Evolutionary conservation across 2,888 invertebrate species (phyloP).

Genomic region (Dynastes hyllus): DNA sequence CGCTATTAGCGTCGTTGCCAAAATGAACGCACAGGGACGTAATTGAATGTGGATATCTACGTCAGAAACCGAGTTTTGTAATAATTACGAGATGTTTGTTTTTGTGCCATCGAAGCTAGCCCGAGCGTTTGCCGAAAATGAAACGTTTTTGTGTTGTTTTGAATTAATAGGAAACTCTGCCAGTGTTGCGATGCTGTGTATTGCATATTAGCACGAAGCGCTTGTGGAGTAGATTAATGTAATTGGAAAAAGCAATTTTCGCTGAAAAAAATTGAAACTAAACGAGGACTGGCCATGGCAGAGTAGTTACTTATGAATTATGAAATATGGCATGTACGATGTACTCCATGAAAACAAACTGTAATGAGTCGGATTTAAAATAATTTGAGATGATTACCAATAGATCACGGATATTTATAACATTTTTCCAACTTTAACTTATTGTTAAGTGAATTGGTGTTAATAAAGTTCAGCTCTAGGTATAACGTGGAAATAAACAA

Average conservation of each 20-base stretch:
- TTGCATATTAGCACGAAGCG: no score
- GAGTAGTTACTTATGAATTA: background rate
- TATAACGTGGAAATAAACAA: no score
- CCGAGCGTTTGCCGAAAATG: conserved; percentile 1
- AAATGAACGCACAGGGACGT: background rate
- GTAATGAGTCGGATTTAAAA: no score
- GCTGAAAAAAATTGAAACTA: background rate
- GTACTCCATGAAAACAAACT: no score
- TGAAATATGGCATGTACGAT: background rate
- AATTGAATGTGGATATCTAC: background rate
- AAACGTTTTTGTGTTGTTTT: background rate
- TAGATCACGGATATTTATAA: no score
- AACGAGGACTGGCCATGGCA: background rate
- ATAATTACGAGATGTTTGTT: conserved; percentile 8
- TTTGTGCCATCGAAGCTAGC: background rate
- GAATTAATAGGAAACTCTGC: background rate
- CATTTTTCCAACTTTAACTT: no score
- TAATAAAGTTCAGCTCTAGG: no score
- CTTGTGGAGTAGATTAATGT: background rate
- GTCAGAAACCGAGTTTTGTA: background rate
- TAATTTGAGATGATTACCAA: no score
- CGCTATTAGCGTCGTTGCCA: background rate
- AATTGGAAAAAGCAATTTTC: conserved; percentile 1
- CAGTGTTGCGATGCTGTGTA: background rate
- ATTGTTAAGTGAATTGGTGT: no score